These are phyloP conservation scores for Macrosoma leucophasiata DNA, from an alignment of 2,888 invertebrate genomes.

Conservation along the genomic window DNA sequence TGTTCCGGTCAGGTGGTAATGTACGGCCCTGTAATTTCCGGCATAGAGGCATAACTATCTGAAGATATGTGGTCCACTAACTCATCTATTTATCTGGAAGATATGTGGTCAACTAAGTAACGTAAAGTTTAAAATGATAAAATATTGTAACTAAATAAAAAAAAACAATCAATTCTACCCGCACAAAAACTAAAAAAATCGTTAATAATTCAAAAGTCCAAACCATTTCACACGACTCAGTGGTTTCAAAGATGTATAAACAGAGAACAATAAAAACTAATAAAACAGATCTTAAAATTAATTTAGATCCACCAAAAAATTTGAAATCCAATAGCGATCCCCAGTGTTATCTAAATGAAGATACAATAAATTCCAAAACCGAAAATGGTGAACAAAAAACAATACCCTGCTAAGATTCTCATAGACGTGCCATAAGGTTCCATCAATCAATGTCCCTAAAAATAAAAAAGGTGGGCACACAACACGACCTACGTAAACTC, in stretches of 20 bases:
- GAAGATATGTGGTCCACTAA: too few species aligned
- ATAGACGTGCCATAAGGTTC: constrained; percentile 66
- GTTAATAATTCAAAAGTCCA: too few species aligned
- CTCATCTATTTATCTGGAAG: too few species aligned
- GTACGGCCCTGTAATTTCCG: too few species aligned
- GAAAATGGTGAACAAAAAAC: constrained; percentile 55
- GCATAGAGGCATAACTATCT: too few species aligned
- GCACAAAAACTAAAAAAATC: too few species aligned
- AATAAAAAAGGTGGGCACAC: constrained; percentile 59
- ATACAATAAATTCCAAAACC: constrained; percentile 56
- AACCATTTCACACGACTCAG: too few species aligned
- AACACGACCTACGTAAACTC: constrained; percentile 70
- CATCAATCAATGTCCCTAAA: constrained; percentile 72
- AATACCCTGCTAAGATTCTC: constrained; percentile 61
- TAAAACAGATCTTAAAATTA: constrained; percentile 8
- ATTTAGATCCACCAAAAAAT: constrained; percentile 2
- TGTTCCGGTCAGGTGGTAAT: too few species aligned
- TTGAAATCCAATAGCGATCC: constrained; percentile 6
- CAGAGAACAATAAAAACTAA: constrained; percentile 2
- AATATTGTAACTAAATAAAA: too few species aligned
- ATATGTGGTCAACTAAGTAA: too few species aligned
- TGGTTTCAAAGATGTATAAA: not conserved
- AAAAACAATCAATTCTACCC: too few species aligned
- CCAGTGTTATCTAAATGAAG: constrained; percentile 59
- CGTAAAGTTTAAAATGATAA: too few species aligned